Percentiles rank a stretch among this genome's conserved stretches.
phyloP scores from a whole-genome alignment of 2,797 vertebrate genomes.

The Lophius americanus region DNA sequence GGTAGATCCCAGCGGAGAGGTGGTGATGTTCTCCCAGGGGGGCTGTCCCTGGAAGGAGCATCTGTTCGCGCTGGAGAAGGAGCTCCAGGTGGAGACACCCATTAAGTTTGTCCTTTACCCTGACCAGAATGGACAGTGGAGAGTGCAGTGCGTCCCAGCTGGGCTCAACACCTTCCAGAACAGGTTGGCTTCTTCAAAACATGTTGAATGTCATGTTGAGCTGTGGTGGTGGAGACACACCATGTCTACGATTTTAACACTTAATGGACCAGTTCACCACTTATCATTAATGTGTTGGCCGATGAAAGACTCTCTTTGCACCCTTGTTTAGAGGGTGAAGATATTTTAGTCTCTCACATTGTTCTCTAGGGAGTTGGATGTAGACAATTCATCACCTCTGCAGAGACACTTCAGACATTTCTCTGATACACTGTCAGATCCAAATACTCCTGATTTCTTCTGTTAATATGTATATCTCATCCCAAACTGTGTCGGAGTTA shows the following conservation, averaged over 20 bases:
- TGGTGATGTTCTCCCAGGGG: constrained; percentile 85
- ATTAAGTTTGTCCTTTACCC: constrained; percentile 88
- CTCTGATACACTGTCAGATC: constrained; percentile 9
- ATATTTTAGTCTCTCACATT: constrained; percentile 32
- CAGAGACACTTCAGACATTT: constrained; percentile 37
- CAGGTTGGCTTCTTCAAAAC: constrained; percentile 77
- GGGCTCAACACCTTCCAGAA: constrained; percentile 90
- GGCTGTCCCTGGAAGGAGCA: constrained; percentile 97
- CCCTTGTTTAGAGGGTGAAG: constrained; percentile 31
- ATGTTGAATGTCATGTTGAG: constrained; percentile 25
- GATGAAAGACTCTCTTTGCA: constrained; percentile 33
- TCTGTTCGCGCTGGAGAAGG: constrained; percentile 87
- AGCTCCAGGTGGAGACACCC: constrained; percentile 77
- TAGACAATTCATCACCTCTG: constrained; percentile 49
- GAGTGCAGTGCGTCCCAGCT: constrained; percentile 91
- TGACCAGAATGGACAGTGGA: constrained; percentile 89
- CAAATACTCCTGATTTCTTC: neutral
- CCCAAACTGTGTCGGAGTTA: no score
- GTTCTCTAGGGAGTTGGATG: constrained; percentile 37
- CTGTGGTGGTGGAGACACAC: constrained; percentile 28
- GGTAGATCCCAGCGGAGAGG: constrained; percentile 88
- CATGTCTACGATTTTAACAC: constrained; percentile 10
- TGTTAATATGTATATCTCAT: no score
- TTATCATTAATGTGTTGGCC: constrained; percentile 21
- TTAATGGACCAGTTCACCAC: constrained; percentile 57